Conservation (phyloP, 2,888 invertebrate species). For the Agrotis ipsilon region DNA sequence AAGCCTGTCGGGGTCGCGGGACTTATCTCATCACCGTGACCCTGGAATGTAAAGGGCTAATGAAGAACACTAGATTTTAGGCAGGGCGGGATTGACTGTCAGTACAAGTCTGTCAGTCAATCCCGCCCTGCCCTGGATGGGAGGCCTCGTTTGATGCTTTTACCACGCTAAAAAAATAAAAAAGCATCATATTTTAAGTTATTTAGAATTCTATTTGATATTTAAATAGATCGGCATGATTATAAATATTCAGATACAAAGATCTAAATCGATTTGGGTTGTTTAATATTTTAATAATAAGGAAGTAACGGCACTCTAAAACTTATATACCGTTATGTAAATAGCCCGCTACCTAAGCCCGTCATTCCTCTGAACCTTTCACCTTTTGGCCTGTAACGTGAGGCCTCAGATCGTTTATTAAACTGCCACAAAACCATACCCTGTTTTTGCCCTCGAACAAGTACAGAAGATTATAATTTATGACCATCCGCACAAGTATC, state of each 20-base stretch:
- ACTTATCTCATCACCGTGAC: too few relatives aligned
- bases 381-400: neutral
- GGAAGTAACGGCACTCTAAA: neutral
- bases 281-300: too few relatives aligned
- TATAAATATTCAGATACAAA: too few relatives aligned
- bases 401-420: constrained; percentile 23
- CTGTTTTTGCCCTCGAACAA: constrained; percentile 26
- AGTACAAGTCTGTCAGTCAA: too few relatives aligned
- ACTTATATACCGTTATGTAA: neutral
- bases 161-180: too few relatives aligned
- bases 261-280: too few relatives aligned
- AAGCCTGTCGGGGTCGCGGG: too few relatives aligned
- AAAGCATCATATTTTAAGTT: neutral
- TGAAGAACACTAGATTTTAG: too few relatives aligned
- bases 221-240: neutral
- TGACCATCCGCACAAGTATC: constrained; percentile 24
- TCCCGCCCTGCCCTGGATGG: too few relatives aligned
- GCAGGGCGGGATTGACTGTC: too few relatives aligned
- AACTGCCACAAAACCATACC: constrained; percentile 14
- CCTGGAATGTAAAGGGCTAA: too few relatives aligned
- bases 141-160: too few relatives aligned
- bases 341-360: neutral
- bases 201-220: neutral
- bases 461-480: constrained; percentile 37
- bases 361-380: neutral